Conservation (phyloP, 2,888 invertebrate species). For the Ethmia dodecea region DNA sequence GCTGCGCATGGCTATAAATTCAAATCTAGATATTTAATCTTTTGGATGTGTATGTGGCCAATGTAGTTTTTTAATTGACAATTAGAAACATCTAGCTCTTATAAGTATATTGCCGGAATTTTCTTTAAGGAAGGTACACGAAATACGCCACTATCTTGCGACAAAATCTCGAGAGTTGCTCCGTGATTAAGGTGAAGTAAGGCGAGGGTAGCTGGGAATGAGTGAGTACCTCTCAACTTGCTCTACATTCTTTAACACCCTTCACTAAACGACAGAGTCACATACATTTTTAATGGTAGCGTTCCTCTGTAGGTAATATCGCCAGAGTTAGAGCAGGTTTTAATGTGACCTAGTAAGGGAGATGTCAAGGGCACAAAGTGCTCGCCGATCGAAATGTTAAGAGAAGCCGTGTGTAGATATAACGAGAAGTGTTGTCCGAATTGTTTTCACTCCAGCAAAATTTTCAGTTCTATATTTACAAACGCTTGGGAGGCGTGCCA, state of each 20-base stretch:
- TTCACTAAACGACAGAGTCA: constrained; percentile 35
- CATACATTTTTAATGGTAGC: constrained; percentile 49
- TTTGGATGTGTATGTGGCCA: too few relatives aligned
- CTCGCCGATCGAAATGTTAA: neutral
- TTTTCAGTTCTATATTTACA: constrained; percentile 58
- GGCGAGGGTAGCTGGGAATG: constrained; percentile 24
- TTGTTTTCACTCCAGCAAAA: constrained; percentile 49
- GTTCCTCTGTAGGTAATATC: constrained; percentile 17
- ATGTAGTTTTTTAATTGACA: too few relatives aligned
- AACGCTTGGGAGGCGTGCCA: constrained; percentile 60
- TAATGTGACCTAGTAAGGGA: constrained; percentile 23
- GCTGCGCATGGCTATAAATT: neutral
- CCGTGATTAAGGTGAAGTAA: constrained; percentile 25
- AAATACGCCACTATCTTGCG: too few relatives aligned
- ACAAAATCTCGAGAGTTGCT: too few relatives aligned
- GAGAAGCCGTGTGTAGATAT: constrained; percentile 18
- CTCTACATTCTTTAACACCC: constrained; percentile 37
- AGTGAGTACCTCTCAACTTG: constrained; percentile 37
- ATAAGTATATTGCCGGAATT: too few relatives aligned
- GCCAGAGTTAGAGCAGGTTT: constrained; percentile 12
- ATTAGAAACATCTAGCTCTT: too few relatives aligned
- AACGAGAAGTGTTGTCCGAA: constrained; percentile 45
- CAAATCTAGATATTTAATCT: too few relatives aligned
- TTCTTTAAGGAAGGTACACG: too few relatives aligned
- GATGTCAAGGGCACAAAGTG: constrained; percentile 21